Evolutionary conservation across 2,888 invertebrate species (phyloP), one percentile per base, ranked within the genome.

Genomic region (Microctonus brassicae): DNA sequence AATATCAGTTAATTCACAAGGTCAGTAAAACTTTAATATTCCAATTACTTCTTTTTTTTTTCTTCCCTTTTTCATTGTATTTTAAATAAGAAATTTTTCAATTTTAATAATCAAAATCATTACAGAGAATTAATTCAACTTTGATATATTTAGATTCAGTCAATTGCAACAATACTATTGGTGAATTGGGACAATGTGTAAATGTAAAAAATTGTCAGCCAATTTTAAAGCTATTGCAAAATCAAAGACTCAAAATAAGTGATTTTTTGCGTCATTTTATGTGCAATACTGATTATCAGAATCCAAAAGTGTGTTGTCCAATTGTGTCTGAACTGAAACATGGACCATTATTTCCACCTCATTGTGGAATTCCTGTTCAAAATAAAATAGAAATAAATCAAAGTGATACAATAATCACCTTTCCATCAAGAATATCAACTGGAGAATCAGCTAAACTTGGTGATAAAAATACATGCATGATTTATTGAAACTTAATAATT

Each of bases 371-470:
- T 63, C 91, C 90, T 52, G 90, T 91, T 74, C 88, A 17, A 6
- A 47, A 17, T n/a, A n/a, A 47, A 1, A n/a, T 47, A 20, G 17
- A n/a, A 7, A 20, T 47, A 4, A 63, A 63, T 39, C 42, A 47
- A 17, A 42, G 47, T 11, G 22, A 26, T 26, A 63, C 17, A 13
- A 2, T 34, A 11, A 2, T 29, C 6, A 29, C 88, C 0, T 82
- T 89, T 0, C 90, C 90, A 79, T 88, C 89, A 36, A 90, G 92
- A 77, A 91, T 95, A 1, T 94, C 95, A 0, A 94, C 94, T 6
- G 96, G 96, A 0, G 86, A 90, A 0, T 89, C 91, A 9, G 93
- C 94, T 5, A 88, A 89, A 63, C 87, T 91, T 73, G 92, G 93
- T 92, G 47, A 39, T 20, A 22, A 52, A 33, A 52, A 34, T 47